Evolutionary conservation across 2,113 vertebrate genomes (phyloP).

Genomic region (Galemys pyrenaicus): DNA sequence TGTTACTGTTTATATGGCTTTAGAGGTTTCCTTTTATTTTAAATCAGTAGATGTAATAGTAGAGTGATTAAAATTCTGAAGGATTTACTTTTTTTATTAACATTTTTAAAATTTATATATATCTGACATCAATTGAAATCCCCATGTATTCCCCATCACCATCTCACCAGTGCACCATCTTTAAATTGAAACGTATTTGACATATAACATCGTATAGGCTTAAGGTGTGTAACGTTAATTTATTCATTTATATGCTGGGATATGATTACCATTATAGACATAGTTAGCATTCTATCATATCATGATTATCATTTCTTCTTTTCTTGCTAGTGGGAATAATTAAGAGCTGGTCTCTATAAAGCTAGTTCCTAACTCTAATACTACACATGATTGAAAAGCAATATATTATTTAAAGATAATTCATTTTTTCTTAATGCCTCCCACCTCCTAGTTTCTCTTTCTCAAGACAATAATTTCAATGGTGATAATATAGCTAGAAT

Average conservation of each 20-base stretch:
- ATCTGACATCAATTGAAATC: too few relatives aligned
- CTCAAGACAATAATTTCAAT: not conserved
- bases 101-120: too few relatives aligned
- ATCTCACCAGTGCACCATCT: too few relatives aligned
- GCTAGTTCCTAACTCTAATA: not conserved
- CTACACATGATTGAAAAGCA: not conserved
- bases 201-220: not conserved
- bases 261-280: not conserved
- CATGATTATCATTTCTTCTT: not conserved
- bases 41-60: not conserved
- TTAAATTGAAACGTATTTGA: conserved; percentile 26
- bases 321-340: not conserved
- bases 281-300: not conserved
- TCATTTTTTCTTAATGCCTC: not conserved
- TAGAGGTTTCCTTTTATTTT: not conserved
- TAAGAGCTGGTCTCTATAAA: conserved; percentile 18
- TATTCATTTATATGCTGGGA: not conserved
- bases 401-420: not conserved
- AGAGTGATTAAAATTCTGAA: conserved; percentile 20
- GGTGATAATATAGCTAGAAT: not conserved
- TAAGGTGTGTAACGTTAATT: not conserved
- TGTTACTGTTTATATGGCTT: not conserved
- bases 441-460: not conserved
- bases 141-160: too few relatives aligned
- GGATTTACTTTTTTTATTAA: not conserved